Percentiles rank a stretch among this genome's conserved stretches.
phyloP scores from a whole-genome alignment of 1,140 invertebrate species.

The Babylonia areolata region DNA sequence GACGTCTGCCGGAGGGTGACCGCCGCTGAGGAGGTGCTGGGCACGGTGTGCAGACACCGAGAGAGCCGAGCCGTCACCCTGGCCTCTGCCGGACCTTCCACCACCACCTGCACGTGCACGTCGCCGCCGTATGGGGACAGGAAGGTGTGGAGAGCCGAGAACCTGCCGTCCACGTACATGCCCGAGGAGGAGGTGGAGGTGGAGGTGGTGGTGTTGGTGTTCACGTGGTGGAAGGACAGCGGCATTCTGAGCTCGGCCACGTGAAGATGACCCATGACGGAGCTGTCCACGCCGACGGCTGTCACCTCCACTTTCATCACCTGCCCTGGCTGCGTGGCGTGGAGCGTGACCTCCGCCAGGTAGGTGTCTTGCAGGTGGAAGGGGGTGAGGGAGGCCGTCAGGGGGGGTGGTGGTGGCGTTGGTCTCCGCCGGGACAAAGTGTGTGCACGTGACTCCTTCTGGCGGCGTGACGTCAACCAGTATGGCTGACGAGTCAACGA shows the following conservation, averaged over 20 bases:
- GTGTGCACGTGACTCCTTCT: constrained; percentile 29
- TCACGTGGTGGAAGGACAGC: not conserved
- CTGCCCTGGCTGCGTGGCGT: not conserved
- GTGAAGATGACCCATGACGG: not conserved
- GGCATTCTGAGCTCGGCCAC: not conserved
- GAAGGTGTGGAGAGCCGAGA: not conserved
- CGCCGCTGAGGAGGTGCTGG: not conserved
- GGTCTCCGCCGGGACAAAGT: not conserved
- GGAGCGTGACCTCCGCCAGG: not conserved
- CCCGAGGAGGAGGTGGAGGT: no score
- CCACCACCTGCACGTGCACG: not conserved
- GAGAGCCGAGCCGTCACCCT: not conserved
- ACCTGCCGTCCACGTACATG: no score
- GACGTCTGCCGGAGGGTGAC: constrained; percentile 42
- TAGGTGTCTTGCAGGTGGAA: constrained; percentile 3
- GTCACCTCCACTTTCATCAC: constrained; percentile 2
- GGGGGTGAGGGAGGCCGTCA: no score
- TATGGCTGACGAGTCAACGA: constrained; percentile 32
- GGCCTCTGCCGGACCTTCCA: not conserved
- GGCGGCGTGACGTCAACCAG: constrained; percentile 52
- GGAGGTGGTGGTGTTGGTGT: no score
- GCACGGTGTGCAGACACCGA: not conserved
- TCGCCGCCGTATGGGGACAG: not conserved
- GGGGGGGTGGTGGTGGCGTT: not conserved
- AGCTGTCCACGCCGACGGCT: not conserved